Percentiles rank a stretch among this genome's conserved stretches.
phyloP scores from a whole-genome alignment of 2,113 vertebrate genomes.

The Gavia stellata region DNA sequence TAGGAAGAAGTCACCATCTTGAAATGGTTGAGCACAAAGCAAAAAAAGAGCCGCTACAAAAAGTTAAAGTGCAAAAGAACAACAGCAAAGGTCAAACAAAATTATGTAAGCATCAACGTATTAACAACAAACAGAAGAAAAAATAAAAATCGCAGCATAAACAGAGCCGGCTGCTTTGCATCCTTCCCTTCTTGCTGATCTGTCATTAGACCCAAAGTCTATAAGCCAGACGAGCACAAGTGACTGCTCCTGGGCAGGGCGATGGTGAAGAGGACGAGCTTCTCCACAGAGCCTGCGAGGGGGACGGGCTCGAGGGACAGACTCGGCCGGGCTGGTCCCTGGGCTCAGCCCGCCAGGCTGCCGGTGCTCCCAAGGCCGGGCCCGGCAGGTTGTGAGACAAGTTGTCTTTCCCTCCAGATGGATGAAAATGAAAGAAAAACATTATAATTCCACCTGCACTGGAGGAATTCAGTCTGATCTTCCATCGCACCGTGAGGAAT shows the following conservation, averaged over 20 bases:
- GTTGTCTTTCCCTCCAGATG: neutral
- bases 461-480: neutral
- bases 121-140: neutral
- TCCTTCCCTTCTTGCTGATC: neutral
- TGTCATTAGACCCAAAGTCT: neutral
- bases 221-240: neutral
- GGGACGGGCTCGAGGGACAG: neutral
- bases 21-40: neutral
- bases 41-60: neutral
- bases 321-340: neutral
- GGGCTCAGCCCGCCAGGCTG: neutral
- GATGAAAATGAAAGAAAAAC: neutral
- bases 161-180: neutral
- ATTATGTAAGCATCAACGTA: neutral
- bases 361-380: neutral
- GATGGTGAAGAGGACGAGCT: neutral
- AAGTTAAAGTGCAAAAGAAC: neutral
- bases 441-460: neutral
- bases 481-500: rapidly evolving
- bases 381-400: neutral
- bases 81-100: neutral
- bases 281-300: neutral
- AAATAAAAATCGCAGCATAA: neutral
- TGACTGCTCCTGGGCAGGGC: neutral
- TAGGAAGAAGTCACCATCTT: neutral